A percentile compares a stretch with the other conserved stretches of the same genome.
Evolutionary conservation across 2,888 invertebrate species (phyloP).

Genomic region (Cheilosia urbana): DNA sequence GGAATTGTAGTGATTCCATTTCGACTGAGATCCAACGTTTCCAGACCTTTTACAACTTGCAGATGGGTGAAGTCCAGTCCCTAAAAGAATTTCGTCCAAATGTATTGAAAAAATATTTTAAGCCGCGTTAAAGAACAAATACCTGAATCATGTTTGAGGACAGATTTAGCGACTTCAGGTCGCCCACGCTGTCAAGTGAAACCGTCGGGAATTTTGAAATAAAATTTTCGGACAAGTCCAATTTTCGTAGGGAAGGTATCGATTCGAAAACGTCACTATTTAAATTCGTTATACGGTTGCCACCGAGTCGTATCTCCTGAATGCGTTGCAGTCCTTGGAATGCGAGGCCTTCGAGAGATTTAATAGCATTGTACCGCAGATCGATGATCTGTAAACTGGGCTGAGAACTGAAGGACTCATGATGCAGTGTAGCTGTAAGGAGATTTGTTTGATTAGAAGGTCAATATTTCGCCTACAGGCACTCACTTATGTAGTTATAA

Average conservation of each 20-base stretch:
- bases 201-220: constrained; percentile 92
- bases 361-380: constrained; percentile 91
- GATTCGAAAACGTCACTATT: constrained; percentile 93
- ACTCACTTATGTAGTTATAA: constrained; percentile 92
- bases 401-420: constrained; percentile 89
- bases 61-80: constrained; percentile 91
- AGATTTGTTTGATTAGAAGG: neutral
- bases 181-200: constrained; percentile 88
- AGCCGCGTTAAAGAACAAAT: constrained; percentile 77
- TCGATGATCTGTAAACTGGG: constrained; percentile 90
- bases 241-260: constrained; percentile 89
- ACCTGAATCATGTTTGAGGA: constrained; percentile 94
- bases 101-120: neutral
- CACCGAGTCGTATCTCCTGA: constrained; percentile 89
- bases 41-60: constrained; percentile 87
- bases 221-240: constrained; percentile 95
- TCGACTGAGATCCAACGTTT: constrained; percentile 92
- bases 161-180: constrained; percentile 90
- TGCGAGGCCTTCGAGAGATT: constrained; percentile 90
- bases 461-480: constrained; percentile 1
- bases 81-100: constrained; percentile 84
- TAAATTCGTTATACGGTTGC: constrained; percentile 91
- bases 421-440: constrained; percentile 87
- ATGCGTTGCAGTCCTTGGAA: constrained; percentile 89
- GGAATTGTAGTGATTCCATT: constrained; percentile 93